Conservation (phyloP, 2,113 vertebrate species). For the Puntigrus tetrazona region DNA sequence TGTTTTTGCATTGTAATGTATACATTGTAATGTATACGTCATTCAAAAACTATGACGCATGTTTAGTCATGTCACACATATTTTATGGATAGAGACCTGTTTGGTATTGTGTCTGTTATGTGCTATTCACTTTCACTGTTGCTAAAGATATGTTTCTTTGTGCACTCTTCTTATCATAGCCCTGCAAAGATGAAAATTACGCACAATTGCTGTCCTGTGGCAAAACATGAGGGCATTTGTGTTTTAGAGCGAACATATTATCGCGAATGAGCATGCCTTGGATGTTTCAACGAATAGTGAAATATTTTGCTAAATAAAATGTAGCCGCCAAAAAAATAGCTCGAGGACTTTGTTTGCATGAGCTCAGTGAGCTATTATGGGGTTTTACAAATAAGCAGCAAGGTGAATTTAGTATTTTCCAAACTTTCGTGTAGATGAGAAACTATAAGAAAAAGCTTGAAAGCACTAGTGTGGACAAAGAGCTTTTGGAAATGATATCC, state of each 20-base stretch:
- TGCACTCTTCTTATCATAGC: not conserved
- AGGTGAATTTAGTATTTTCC: not conserved
- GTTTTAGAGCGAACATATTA: not conserved
- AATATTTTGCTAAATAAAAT: not conserved
- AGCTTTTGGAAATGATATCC: not conserved
- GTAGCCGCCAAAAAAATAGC: not conserved
- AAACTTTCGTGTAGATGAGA: not conserved
- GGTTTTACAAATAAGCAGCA: not conserved
- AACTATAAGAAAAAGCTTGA: not conserved
- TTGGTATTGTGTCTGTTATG: not conserved
- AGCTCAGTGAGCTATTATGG: not conserved
- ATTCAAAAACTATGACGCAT: too few species aligned
- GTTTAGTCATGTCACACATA: not conserved
- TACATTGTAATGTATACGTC: too few species aligned
- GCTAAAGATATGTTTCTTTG: not conserved
- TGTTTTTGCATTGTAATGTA: too few species aligned
- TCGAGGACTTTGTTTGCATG: not conserved
- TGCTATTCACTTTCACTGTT: not conserved
- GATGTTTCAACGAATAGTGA: not conserved
- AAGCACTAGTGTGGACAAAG: not conserved
- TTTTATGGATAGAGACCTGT: too few species aligned
- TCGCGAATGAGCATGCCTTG: not conserved
- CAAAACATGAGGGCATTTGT: not conserved
- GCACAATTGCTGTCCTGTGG: not conserved
- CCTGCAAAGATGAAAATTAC: not conserved